A percentile compares a stretch with the other conserved stretches of the same genome.
Evolutionary conservation across 2,797 vertebrate genomes (phyloP).

Genomic region (Phoebastria nigripes): DNA sequence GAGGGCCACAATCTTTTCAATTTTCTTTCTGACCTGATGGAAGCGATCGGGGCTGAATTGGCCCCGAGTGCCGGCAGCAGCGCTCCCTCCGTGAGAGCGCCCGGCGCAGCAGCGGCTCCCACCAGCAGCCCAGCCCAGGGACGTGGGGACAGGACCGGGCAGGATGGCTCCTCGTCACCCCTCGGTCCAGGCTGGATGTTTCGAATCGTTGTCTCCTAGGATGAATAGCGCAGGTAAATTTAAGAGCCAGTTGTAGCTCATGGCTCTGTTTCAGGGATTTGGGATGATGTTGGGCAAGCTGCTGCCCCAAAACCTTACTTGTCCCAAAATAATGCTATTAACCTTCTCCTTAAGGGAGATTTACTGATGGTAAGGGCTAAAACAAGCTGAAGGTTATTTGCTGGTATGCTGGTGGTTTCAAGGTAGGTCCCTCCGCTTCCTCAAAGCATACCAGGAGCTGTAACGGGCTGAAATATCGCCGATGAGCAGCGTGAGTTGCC

Average conservation of each 20-base stretch:
- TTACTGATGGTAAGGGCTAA: neutral
- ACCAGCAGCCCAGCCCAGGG: neutral
- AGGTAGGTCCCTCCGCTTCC: neutral
- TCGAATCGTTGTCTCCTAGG: neutral
- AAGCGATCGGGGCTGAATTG: neutral
- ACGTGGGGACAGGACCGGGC: neutral
- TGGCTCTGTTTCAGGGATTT: neutral
- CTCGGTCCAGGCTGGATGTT: neutral
- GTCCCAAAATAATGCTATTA: rapidly evolving
- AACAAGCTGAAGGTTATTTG: neutral
- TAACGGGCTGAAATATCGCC: rapidly evolving
- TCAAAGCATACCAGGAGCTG: neutral
- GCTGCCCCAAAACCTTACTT: neutral
- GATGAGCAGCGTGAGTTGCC: rapidly evolving
- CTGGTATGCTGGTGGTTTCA: neutral
- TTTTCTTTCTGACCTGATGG: slow-evolving; percentile 30
- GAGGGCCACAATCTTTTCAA: slow-evolving; percentile 7
- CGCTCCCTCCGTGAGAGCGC: neutral
- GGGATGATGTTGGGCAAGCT: neutral
- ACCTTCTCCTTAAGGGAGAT: neutral
- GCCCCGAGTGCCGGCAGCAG: neutral
- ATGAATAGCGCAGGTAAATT: rapidly evolving
- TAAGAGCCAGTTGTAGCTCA: neutral
- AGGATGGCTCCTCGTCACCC: neutral
- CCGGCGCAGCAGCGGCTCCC: neutral